phyloP scores from a whole-genome alignment of 2,888 invertebrate genomes.

The Parasteatoda lunata region DNA sequence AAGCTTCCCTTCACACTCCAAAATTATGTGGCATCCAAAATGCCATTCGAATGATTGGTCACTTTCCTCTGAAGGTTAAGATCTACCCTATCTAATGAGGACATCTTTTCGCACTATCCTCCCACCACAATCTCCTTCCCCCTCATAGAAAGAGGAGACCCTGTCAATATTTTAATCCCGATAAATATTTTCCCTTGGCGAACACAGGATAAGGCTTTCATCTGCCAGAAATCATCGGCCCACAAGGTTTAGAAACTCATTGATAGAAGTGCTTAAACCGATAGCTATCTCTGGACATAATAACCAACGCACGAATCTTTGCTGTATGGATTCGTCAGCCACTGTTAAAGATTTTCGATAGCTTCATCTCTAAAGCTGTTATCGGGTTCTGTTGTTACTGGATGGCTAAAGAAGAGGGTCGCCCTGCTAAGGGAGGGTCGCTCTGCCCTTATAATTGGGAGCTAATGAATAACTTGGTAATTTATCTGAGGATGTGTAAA shows the following conservation, averaged over 20 bases:
- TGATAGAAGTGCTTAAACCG: not conserved
- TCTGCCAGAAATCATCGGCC: not conserved
- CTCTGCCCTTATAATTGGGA: constrained; percentile 35
- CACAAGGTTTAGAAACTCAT: no score
- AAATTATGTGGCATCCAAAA: no score
- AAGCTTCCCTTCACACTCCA: no score
- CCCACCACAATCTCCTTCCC: no score
- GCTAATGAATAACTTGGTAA: constrained; percentile 42
- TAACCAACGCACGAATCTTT: not conserved
- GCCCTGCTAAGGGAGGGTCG: not conserved
- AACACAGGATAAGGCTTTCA: not conserved
- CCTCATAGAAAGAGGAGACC: no score
- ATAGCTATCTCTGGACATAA: not conserved
- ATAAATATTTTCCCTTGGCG: not conserved
- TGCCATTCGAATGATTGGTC: no score
- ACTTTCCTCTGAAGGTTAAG: no score
- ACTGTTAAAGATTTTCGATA: not conserved
- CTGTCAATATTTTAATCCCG: not conserved
- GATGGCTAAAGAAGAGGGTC: no score
- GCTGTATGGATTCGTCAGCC: not conserved
- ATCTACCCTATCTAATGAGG: no score
- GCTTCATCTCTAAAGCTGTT: not conserved
- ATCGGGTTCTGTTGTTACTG: not conserved
- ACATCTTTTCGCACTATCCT: no score
- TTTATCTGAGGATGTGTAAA: constrained; percentile 2